Evolutionary conservation across 2,113 vertebrate genomes (phyloP).

Genomic region (Nothobranchius kuhntae): DNA sequence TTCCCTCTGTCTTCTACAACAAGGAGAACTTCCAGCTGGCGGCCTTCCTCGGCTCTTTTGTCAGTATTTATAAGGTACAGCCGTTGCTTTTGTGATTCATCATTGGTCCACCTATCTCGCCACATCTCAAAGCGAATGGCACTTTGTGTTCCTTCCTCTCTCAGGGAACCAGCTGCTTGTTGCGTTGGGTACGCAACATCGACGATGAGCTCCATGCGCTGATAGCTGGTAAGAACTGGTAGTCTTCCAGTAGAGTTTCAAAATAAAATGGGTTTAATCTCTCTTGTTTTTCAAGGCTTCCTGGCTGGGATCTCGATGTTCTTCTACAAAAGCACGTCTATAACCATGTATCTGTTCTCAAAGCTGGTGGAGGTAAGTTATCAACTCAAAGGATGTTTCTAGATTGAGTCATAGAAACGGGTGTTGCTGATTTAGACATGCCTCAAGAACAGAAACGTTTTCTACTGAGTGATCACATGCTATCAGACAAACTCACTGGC

Average conservation of each 20-base stretch:
- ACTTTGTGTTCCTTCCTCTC: background rate
- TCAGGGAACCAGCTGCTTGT: slow-evolving; percentile 94
- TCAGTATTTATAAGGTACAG: slow-evolving; percentile 97
- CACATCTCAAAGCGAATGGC: background rate
- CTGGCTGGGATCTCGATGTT: slow-evolving; percentile 97
- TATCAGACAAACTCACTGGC: too few species aligned
- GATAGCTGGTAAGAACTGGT: slow-evolving; percentile 85
- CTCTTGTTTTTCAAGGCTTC: slow-evolving; percentile 80
- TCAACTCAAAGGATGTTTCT: background rate
- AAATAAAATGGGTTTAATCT: background rate
- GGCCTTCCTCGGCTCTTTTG: slow-evolving; percentile 96
- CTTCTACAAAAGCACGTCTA: slow-evolving; percentile 99
- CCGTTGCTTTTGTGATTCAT: background rate
- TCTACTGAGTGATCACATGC: too few species aligned
- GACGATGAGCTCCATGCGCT: slow-evolving; percentile 97
- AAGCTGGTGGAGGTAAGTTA: slow-evolving; percentile 95
- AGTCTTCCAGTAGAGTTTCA: background rate
- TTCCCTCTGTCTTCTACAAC: slow-evolving; percentile 95
- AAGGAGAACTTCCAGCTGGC: slow-evolving; percentile 98
- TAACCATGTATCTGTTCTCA: slow-evolving; percentile 98
- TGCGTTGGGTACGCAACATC: slow-evolving; percentile 94
- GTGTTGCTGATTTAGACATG: background rate
- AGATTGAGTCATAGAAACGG: background rate
- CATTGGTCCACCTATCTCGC: background rate
- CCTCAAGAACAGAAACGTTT: too few species aligned